phyloP scores from a whole-genome alignment of 2,113 vertebrate genomes.

The Micronisus gabar region DNA sequence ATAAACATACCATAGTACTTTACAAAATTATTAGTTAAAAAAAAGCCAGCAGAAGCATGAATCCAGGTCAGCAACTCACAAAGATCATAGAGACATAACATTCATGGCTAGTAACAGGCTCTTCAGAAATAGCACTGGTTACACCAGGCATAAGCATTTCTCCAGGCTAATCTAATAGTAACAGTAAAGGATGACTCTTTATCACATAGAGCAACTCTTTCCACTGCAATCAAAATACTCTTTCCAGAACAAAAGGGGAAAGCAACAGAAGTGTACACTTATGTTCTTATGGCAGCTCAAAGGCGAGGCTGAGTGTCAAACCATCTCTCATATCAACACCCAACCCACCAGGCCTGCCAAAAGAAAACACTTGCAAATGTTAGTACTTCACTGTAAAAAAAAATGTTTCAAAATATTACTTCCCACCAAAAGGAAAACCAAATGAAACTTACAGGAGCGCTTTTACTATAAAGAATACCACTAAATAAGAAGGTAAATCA shows the following conservation, averaged over 20 bases:
- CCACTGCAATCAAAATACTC: background rate
- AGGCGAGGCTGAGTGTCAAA: background rate
- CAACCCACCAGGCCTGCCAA: background rate
- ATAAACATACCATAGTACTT: background rate
- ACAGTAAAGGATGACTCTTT: background rate
- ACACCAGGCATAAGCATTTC: background rate
- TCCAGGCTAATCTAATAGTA: background rate
- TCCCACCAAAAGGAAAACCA: background rate
- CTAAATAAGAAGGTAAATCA: background rate
- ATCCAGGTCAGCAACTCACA: background rate
- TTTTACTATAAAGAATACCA: background rate
- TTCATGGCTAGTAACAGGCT: background rate
- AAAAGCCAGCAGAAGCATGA: background rate
- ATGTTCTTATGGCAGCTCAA: background rate
- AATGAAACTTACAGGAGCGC: background rate
- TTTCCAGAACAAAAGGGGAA: background rate
- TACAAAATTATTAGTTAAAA: background rate
- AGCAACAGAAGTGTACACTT: background rate
- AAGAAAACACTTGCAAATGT: background rate
- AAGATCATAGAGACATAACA: background rate
- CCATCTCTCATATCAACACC: background rate
- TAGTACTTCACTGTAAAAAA: background rate
- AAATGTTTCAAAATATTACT: background rate
- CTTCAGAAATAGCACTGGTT: rapidly evolving
- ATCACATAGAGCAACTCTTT: background rate